Evolutionary conservation across 2,888 invertebrate species (phyloP), one percentile per base, ranked within the genome.

Genomic region (Drosophila dives): DNA sequence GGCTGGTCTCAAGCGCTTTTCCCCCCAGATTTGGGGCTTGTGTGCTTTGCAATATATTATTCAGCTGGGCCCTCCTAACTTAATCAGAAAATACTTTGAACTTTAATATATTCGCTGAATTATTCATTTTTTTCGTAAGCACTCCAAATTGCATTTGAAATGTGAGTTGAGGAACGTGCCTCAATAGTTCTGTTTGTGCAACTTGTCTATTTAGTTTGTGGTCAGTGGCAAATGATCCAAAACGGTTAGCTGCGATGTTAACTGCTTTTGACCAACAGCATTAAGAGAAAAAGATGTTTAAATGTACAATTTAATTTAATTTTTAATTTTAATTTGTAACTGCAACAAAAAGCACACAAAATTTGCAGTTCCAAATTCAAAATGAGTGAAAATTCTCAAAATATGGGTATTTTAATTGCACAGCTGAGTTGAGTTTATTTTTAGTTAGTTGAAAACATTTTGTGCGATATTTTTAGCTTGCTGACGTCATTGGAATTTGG

Each of bases 121-220:
- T 64, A 68, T 68, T 64, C 55, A 67, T 56, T 29, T 40, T 3
- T 34, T 45, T 34, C 20, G n/a, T 32, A 11, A 40, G 32, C n/a
- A 20, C 34, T 12, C 12, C 7, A 36, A 49, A 38, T 56, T 32
- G 38, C 6, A 33, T 23, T 23, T 29, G 26, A 32, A 32, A 36
- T 50, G 50, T 49, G 51, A 45, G 23, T 38, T 32, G 45, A 17
- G 38, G 8, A 36, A 20, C 42, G 63, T 63, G 45, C 23, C 8
- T 23, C 12, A 26, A n/a, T 45, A 34, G 33, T 36, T 42, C n/a
- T 29, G 42, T 23, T 32, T 10, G 51, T 20, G 11, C 38, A 23
- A 56, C 40, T 32, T 40, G 12, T 32, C 20, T 20, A 48, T 33
- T 23, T 23, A 17, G 50, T n/a, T 26, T n/a, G 20, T 51, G 36